These are phyloP conservation scores for Actinopyga echinites DNA, from an alignment of 53 echinoderm and acorn worm species.

Conservation along the genomic window DNA sequence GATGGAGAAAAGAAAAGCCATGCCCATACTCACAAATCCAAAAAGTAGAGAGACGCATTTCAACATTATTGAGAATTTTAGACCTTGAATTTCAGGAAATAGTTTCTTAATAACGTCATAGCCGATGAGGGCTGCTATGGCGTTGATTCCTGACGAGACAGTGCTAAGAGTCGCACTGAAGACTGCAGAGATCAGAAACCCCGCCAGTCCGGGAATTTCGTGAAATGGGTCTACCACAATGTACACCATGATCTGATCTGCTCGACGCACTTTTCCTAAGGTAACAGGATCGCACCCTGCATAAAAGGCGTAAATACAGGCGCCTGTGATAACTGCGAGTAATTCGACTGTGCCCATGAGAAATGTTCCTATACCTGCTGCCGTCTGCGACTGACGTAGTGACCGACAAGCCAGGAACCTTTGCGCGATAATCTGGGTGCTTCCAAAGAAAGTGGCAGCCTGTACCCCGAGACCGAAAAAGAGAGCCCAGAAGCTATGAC, in stretches of 20 bases:
- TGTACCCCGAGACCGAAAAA: conserved; percentile 12
- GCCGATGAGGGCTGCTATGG: background rate
- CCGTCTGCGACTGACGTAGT: background rate
- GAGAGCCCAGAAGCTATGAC: conserved; percentile 8
- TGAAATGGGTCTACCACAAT: background rate
- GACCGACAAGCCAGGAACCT: background rate
- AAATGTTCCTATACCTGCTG: background rate
- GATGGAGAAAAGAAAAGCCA: background rate
- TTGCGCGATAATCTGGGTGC: conserved; percentile 6
- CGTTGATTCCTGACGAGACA: conserved; percentile 5
- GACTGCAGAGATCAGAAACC: conserved; percentile 5
- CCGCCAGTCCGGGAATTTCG: background rate
- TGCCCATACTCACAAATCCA: background rate
- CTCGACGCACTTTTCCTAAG: background rate
- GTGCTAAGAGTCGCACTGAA: conserved; percentile 8
- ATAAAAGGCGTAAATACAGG: conserved; percentile 1
- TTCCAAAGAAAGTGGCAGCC: background rate
- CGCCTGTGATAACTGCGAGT: background rate
- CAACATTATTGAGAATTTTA: background rate
- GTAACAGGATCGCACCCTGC: conserved; percentile 7
- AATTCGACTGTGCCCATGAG: conserved; percentile 8
- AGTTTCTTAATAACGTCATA: too few relatives aligned
- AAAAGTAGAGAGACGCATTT: background rate
- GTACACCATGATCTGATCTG: conserved; percentile 4
- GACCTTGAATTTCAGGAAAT: background rate